phyloP scores from a whole-genome alignment of 1,140 invertebrate genomes.

The Anoplophora glabripennis region DNA sequence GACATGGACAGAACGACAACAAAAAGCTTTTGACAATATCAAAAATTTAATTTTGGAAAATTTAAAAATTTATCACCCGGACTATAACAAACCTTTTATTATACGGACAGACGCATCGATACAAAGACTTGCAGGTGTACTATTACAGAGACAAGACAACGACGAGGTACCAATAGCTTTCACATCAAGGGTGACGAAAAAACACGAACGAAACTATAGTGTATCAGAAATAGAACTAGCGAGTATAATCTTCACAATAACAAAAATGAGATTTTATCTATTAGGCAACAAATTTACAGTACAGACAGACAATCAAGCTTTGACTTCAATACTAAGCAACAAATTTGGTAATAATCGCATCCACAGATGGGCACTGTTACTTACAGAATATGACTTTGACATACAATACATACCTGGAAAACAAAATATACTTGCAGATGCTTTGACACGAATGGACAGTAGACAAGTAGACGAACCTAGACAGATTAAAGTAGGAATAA shows the following conservation, averaged over 20 bases:
- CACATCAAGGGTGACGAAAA: neutral
- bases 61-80: constrained; percentile 2
- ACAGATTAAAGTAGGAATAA: too few relatives aligned
- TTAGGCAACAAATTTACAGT: neutral
- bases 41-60: neutral
- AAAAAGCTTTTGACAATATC: neutral
- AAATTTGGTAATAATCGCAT: neutral
- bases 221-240: neutral
- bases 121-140: neutral
- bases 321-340: neutral
- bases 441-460: neutral
- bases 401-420: neutral
- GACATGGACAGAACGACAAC: neutral
- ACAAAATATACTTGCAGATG: neutral
- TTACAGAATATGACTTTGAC: constrained; percentile 4
- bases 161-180: neutral
- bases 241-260: neutral
- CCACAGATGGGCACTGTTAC: neutral
- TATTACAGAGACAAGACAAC: neutral
- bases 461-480: too few relatives aligned
- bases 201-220: neutral
- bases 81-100: constrained; percentile 2
- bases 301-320: neutral
- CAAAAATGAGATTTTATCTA: neutral
- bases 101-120: too few relatives aligned